Conservation (phyloP, 2,113 vertebrate species). For the Dunckerocampus dactyliophorus region DNA sequence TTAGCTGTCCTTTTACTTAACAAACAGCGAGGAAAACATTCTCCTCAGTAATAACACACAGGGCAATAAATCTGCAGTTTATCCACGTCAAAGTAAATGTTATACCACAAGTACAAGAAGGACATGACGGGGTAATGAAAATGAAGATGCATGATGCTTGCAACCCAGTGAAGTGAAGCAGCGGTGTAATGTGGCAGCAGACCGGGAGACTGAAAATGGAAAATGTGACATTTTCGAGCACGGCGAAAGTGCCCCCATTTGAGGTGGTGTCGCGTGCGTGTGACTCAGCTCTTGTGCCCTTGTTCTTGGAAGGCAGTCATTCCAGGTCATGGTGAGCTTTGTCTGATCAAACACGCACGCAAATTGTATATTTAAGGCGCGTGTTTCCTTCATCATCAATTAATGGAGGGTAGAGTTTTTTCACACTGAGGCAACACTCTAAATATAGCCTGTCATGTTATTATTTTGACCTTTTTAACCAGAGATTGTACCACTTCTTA, state of each 20-base stretch:
- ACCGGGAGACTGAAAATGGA: conserved; percentile 45
- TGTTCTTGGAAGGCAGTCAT: conserved; percentile 22
- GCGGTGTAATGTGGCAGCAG: conserved; percentile 31
- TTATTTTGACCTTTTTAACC: not conserved
- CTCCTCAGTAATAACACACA: not conserved
- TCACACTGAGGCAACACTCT: not conserved
- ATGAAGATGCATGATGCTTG: conserved; percentile 12
- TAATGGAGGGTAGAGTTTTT: not conserved
- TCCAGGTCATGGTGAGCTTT: not conserved
- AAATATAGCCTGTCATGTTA: not conserved
- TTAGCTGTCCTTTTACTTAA: not conserved
- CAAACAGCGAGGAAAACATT: too few relatives aligned
- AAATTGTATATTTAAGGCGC: not conserved
- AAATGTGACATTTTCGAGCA: conserved; percentile 50
- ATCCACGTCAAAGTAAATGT: not conserved
- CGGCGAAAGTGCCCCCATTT: conserved; percentile 45
- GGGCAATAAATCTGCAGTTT: not conserved
- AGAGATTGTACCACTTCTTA: not conserved
- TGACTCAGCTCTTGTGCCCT: conserved; percentile 26
- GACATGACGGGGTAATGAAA: conserved; percentile 9
- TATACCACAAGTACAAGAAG: not conserved
- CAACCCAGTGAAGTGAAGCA: conserved; percentile 14
- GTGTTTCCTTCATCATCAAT: not conserved
- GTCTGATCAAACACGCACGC: not conserved
- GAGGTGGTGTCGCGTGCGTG: conserved; percentile 27